These are phyloP conservation scores for Sturnira hondurensis DNA, from an alignment of 2,113 vertebrate genomes.

Conservation along the genomic window DNA sequence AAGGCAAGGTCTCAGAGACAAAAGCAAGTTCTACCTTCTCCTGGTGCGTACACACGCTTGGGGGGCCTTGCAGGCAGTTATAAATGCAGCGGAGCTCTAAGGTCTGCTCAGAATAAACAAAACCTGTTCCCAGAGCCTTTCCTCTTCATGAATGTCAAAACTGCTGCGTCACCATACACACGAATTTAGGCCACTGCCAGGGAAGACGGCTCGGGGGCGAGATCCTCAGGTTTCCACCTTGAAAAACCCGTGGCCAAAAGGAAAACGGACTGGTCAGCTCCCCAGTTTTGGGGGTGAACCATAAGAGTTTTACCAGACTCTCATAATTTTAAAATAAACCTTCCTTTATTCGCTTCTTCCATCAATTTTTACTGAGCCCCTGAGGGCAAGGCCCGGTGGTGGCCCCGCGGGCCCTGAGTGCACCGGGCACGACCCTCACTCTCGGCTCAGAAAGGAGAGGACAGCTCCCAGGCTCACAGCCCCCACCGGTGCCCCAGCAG, in stretches of 20 bases:
- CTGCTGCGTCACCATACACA: background rate
- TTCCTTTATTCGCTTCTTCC: background rate
- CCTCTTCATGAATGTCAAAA: background rate
- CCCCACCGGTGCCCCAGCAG: background rate
- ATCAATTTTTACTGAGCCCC: background rate
- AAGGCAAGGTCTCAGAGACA: background rate
- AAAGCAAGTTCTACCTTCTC: background rate
- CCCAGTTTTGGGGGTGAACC: background rate
- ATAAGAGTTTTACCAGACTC: background rate
- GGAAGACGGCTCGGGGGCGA: background rate
- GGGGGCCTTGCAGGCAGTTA: background rate
- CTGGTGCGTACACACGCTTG: background rate
- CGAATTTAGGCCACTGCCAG: background rate
- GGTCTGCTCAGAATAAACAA: slow-evolving; percentile 10
- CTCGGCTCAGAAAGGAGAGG: accelerated
- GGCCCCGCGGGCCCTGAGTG: background rate
- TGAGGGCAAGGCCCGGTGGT: background rate
- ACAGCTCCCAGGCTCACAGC: background rate
- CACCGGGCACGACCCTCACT: background rate
- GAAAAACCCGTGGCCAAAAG: background rate
- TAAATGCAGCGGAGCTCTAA: background rate
- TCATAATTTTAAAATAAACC: background rate
- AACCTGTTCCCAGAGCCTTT: background rate
- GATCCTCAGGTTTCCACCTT: background rate
- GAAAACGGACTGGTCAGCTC: slow-evolving; percentile 16